phyloP scores from a whole-genome alignment of 2,888 invertebrate genomes.

The Parelbella ahira region DNA sequence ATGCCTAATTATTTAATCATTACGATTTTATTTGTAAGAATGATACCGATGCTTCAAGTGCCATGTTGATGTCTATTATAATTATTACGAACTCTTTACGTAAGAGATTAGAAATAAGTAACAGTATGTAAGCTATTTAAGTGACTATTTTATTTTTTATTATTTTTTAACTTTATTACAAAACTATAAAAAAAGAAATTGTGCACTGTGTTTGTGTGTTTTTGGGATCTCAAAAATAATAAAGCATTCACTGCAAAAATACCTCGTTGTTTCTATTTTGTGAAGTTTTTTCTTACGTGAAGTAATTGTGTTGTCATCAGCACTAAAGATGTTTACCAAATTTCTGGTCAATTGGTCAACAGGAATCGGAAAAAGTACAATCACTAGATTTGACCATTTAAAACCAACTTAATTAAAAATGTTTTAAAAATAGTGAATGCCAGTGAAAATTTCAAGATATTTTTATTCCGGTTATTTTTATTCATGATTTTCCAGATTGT shows the following conservation, averaged over 20 bases:
- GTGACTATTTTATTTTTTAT: constrained; percentile 37
- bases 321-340: no score
- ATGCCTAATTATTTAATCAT: constrained; percentile 10
- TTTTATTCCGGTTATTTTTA: no score
- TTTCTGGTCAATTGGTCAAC: no score
- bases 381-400: no score
- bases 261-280: background rate
- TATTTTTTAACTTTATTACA: constrained; percentile 36
- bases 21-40: constrained; percentile 40
- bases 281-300: no score
- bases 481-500: no score
- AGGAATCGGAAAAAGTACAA: no score
- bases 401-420: no score
- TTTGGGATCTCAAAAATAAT: constrained; percentile 80
- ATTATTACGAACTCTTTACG: constrained; percentile 28
- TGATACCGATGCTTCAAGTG: constrained; percentile 68
- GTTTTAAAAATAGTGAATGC: no score
- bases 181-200: constrained; percentile 37
- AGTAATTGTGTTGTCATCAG: no score
- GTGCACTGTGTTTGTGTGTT: constrained; percentile 77
- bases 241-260: constrained; percentile 60
- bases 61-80: constrained; percentile 53
- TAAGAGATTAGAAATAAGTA: constrained; percentile 31
- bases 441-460: no score
- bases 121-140: constrained; percentile 30